Conservation (phyloP, 1,140 invertebrate species). For the Whitmania pigra region DNA sequence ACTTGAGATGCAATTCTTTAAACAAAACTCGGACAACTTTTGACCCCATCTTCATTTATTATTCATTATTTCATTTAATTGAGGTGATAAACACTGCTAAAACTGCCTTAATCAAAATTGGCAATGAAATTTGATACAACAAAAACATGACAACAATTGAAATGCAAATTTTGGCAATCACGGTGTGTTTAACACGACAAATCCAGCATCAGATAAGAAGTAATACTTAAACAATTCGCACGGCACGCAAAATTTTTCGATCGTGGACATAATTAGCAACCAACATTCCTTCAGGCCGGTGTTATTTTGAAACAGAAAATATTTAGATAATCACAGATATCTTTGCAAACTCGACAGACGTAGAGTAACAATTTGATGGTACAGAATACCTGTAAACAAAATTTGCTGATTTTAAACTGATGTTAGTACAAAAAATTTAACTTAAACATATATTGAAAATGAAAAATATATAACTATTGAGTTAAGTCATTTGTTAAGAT, state of each 20-base stretch:
- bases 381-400: not conserved
- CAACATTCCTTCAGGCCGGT: not conserved
- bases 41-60: no score
- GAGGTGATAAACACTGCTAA: not conserved
- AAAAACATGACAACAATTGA: not conserved
- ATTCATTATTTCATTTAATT: not conserved
- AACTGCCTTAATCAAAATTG: not conserved
- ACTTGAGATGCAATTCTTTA: no score
- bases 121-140: not conserved
- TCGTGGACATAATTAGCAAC: not conserved
- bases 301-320: slow-evolving; percentile 1
- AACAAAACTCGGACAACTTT: no score
- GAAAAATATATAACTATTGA: no score
- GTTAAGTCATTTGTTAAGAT: no score
- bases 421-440: not conserved
- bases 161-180: not conserved
- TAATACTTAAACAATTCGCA: not conserved
- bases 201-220: not conserved
- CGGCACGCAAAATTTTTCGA: not conserved
- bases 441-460: not conserved
- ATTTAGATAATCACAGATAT: slow-evolving; percentile 3
- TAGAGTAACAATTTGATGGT: not conserved
- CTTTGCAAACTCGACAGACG: not conserved
- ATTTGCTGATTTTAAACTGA: not conserved
- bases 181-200: not conserved